Conservation (phyloP, 2,888 invertebrate species). For the Brenthis hecate region DNA sequence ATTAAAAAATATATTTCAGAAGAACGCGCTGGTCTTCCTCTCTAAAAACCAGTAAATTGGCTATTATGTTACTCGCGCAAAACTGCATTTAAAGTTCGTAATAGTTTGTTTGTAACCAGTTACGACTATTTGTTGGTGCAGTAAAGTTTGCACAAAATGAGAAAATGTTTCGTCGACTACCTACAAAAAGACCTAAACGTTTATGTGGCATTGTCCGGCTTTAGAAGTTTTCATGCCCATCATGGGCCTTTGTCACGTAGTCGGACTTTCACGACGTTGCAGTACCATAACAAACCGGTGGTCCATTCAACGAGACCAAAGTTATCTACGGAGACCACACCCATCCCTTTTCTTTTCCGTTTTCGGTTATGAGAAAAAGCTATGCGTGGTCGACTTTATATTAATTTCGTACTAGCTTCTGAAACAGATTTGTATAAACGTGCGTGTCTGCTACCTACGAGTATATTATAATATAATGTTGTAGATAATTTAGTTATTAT, state of each 20-base stretch:
- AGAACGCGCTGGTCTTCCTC: constrained; percentile 22
- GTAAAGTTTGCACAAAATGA: constrained; percentile 56
- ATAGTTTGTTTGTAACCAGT: constrained; percentile 56
- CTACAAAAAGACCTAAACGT: constrained; percentile 61
- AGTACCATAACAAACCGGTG: constrained; percentile 52
- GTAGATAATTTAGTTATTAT: no score
- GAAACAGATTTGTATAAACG: no score
- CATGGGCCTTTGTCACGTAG: constrained; percentile 56
- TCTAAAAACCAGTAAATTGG: constrained; percentile 47
- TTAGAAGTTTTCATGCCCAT: constrained; percentile 59
- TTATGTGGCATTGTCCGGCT: constrained; percentile 71
- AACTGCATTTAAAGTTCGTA: constrained; percentile 45
- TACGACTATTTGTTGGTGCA: constrained; percentile 67
- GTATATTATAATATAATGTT: no score
- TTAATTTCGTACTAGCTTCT: neutral
- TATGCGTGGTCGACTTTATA: neutral
- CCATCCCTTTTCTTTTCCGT: constrained; percentile 36
- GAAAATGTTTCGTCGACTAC: constrained; percentile 63
- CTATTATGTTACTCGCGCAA: constrained; percentile 44
- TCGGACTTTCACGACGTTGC: constrained; percentile 50
- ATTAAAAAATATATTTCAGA: constrained; percentile 37
- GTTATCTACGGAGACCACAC: constrained; percentile 39
- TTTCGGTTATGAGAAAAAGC: constrained; percentile 28
- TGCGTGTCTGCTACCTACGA: no score
- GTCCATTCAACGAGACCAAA: constrained; percentile 39